These are phyloP conservation scores for Calidris pygmaea DNA, from an alignment of 2,113 vertebrate genomes.

Conservation along the genomic window DNA sequence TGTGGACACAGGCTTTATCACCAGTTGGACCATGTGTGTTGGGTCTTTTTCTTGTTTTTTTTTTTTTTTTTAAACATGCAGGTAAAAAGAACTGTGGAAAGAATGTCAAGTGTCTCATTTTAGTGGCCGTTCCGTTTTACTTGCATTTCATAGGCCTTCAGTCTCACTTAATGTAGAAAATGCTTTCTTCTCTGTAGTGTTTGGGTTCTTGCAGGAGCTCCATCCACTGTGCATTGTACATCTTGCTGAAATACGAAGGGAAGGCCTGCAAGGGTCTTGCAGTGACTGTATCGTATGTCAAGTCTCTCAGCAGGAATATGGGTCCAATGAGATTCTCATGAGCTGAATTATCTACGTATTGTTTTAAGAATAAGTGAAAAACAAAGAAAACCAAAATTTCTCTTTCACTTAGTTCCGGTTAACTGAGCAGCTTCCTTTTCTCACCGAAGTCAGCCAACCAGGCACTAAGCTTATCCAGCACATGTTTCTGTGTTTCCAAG, in stretches of 20 bases:
- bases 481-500: slow-evolving; percentile 47
- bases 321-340: neutral
- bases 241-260: neutral
- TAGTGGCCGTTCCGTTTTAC: neutral
- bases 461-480: slow-evolving; percentile 29
- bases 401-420: slow-evolving; percentile 11
- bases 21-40: neutral
- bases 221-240: fast-evolving
- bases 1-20: neutral
- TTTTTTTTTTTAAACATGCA: neutral
- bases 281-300: neutral
- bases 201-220: neutral
- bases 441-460: slow-evolving; percentile 28
- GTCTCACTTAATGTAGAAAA: neutral
- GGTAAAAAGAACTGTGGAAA: neutral
- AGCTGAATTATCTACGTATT: neutral
- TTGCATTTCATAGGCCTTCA: neutral
- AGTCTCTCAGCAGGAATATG: neutral
- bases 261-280: neutral
- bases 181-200: neutral
- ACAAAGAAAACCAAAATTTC: neutral
- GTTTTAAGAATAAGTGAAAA: neutral
- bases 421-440: neutral
- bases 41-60: neutral
- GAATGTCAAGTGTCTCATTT: neutral